Evolutionary conservation across 2,113 vertebrate genomes (phyloP).

Genomic region (Pipra filicauda): DNA sequence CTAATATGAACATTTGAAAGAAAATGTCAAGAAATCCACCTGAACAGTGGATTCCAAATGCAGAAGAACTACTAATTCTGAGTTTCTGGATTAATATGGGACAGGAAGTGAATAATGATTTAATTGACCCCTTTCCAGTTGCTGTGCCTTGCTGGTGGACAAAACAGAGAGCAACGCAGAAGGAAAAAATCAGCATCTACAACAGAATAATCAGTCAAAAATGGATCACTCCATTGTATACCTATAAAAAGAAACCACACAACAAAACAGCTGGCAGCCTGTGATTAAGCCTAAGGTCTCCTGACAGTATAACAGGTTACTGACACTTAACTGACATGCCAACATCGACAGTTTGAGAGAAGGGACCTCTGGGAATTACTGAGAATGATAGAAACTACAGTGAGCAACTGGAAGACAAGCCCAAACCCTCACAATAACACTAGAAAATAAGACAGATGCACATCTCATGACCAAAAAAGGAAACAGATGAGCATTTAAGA

Average conservation of each 20-base stretch:
- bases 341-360: neutral
- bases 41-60: neutral
- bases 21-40: neutral
- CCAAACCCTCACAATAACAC: neutral
- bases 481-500: neutral
- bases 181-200: neutral
- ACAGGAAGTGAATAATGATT: neutral
- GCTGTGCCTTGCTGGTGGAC: neutral
- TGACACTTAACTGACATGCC: neutral
- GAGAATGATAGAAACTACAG: neutral
- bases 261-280: neutral
- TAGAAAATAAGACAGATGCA: neutral
- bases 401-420: neutral
- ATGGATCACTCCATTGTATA: neutral
- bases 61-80: neutral
- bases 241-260: neutral
- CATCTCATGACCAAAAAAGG: neutral
- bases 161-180: neutral
- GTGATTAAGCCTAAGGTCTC: neutral
- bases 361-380: neutral
- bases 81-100: neutral
- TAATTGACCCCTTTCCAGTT: neutral
- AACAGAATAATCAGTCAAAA: neutral
- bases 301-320: neutral
- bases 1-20: neutral